Conservation (phyloP, 1,140 invertebrate species). For the Agrilus planipennis region DNA sequence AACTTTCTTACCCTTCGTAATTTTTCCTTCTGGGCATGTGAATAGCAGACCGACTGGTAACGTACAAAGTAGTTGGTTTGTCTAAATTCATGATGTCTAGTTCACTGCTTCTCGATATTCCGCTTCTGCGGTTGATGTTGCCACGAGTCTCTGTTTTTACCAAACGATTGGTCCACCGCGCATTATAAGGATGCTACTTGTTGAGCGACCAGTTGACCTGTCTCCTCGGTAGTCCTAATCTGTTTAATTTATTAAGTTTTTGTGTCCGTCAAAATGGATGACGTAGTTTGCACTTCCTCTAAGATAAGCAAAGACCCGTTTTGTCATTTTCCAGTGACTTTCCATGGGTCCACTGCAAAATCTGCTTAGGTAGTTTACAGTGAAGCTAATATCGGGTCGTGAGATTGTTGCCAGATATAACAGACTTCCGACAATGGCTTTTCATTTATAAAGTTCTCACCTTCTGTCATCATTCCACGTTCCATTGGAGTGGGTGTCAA, state of each 20-base stretch:
- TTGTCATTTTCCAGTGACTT: conserved; percentile 24
- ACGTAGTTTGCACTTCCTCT: conserved; percentile 21
- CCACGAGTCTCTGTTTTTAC: too few species aligned
- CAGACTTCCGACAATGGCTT: conserved; percentile 24
- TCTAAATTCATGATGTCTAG: too few species aligned
- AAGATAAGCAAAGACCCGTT: conserved; percentile 27
- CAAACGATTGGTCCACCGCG: too few species aligned
- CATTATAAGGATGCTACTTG: too few species aligned
- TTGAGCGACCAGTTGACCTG: background rate
- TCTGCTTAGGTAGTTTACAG: too few species aligned
- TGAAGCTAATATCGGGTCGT: conserved; percentile 30
- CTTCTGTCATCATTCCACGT: conserved; percentile 11
- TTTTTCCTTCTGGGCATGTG: too few species aligned
- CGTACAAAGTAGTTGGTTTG: too few species aligned
- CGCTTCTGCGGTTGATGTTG: too few species aligned
- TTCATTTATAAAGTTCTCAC: conserved; percentile 9
- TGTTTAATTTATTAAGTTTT: conserved; percentile 9
- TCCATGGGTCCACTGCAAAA: conserved; percentile 19
- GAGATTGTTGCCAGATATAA: conserved; percentile 29
- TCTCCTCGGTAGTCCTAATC: conserved; percentile 7
- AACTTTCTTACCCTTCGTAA: too few species aligned
- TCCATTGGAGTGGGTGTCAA: conserved; percentile 15
- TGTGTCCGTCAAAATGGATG: conserved; percentile 14
- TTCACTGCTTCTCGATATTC: too few species aligned
- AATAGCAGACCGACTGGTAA: too few species aligned